Evolutionary conservation across 1,140 invertebrate genomes (phyloP).

Genomic region (Solenopsis fugax): DNA sequence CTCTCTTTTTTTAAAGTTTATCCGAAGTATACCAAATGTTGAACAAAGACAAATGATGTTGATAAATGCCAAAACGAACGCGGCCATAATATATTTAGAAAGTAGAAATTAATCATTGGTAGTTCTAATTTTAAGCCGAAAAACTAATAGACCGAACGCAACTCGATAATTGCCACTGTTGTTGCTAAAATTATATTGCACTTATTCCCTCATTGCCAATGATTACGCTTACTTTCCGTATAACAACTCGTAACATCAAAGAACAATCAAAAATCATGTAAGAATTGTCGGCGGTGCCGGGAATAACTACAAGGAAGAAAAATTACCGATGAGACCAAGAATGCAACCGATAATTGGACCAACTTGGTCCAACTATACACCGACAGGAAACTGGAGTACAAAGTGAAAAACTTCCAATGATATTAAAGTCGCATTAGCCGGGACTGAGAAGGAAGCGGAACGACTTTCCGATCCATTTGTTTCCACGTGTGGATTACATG

Average conservation of each 20-base stretch:
- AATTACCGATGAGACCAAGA: slow-evolving; percentile 4
- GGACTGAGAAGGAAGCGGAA: slow-evolving; percentile 45
- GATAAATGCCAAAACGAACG: no score
- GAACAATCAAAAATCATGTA: background rate
- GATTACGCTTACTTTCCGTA: background rate
- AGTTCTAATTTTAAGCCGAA: background rate
- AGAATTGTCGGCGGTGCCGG: background rate
- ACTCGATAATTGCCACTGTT: background rate
- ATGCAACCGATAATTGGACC: slow-evolving; percentile 38
- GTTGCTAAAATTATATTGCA: background rate
- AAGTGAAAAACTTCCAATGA: slow-evolving; percentile 71
- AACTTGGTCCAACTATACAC: slow-evolving; percentile 54
- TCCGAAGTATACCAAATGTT: no score
- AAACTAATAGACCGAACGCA: background rate
- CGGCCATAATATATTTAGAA: background rate
- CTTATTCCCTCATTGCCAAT: background rate
- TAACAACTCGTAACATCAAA: slow-evolving; percentile 6
- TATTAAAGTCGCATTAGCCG: slow-evolving; percentile 78
- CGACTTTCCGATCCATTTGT: slow-evolving; percentile 60
- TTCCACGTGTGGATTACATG: slow-evolving; percentile 21
- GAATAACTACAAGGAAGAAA: slow-evolving; percentile 50
- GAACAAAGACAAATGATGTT: no score
- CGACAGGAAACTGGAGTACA: slow-evolving; percentile 66
- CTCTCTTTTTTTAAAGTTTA: background rate
- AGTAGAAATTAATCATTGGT: background rate